Base-by-base conservation (phyloP, 1,140 invertebrate genomes). In the Agraylea sexmaculata region DNA sequence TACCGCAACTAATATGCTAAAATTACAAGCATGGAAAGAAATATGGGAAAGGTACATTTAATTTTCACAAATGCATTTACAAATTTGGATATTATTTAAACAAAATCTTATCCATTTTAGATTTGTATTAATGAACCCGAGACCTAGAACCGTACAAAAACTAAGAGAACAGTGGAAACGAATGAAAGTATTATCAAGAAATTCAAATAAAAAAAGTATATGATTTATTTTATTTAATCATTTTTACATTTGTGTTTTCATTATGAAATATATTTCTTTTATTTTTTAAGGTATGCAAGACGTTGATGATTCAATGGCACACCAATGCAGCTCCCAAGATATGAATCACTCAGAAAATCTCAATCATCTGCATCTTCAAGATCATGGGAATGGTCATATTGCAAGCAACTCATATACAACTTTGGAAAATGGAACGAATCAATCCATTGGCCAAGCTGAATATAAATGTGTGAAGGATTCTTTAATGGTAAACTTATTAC, bases 131-230 rank as follows among this genome's bases (percentile, higher is more conserved):
- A 33, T 49, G 8, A 49, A 49, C 28, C 40, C 32, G 32, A 29
- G 43, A 22, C 47, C 47, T 11, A 19, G 47, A 21, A 43, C 47
- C 20, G 47, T 49, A n/a, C 47, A 49, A 28, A 49, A 49, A 40
- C 40, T 49, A 4, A 34, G 47, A 34, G 47, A 49, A 27, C 47
- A 49, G 19, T 49, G 47, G 47, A 49, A 49, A 27, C 20, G 47
- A 32, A 45, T 49, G 43, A 49, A 49, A 45, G 28, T 48, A 8
- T 35, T 39, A 7, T 42, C 42, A 3, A 48, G 45, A 23, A 45
- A 37, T 13, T 20, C 39, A 1, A 48, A 48, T 35, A 48, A 48
- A 21, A 45, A 44, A 41, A 36, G 46, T 48, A 20, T 11, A 12
- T 12, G n/a, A 25, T 25, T 25, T n/a, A n/a, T n/a, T 25, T 25